Conservation (phyloP, 2,113 vertebrate genomes). For the Gallinago undulata region DNA sequence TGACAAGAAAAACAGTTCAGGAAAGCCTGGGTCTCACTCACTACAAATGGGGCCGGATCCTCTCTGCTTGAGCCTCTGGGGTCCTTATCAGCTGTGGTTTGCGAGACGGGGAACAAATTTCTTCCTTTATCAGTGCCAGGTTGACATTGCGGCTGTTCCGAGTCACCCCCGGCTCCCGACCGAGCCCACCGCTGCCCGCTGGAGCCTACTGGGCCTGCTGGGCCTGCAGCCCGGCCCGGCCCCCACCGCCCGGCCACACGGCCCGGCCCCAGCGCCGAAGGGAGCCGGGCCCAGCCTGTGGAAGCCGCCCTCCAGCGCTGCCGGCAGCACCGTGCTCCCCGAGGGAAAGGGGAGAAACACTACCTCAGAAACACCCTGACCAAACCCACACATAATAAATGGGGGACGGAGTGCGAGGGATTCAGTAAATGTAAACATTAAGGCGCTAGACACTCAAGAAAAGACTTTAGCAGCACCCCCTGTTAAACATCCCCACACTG, state of each 20-base stretch:
- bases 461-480: background rate
- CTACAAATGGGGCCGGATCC: background rate
- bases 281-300: background rate
- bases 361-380: background rate
- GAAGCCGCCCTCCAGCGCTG: slow-evolving; percentile 7
- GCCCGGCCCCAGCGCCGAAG: accelerated
- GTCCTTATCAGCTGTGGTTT: background rate
- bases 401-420: background rate
- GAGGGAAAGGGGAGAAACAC: background rate
- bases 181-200: accelerated
- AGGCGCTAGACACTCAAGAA: background rate
- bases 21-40: background rate
- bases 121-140: accelerated
- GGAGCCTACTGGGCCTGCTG: background rate
- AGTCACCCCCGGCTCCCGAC: background rate
- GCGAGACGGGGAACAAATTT: background rate
- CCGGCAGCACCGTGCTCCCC: slow-evolving; percentile 9
- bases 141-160: accelerated
- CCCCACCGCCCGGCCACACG: background rate
- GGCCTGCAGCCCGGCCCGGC: background rate
- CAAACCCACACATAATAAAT: accelerated
- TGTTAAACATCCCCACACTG: background rate
- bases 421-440: background rate
- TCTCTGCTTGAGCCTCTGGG: background rate
- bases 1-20: background rate